A percentile compares a stretch with the other conserved stretches of the same genome.
Evolutionary conservation across 2,888 invertebrate species (phyloP).

Genomic region (Drosophila recens): DNA sequence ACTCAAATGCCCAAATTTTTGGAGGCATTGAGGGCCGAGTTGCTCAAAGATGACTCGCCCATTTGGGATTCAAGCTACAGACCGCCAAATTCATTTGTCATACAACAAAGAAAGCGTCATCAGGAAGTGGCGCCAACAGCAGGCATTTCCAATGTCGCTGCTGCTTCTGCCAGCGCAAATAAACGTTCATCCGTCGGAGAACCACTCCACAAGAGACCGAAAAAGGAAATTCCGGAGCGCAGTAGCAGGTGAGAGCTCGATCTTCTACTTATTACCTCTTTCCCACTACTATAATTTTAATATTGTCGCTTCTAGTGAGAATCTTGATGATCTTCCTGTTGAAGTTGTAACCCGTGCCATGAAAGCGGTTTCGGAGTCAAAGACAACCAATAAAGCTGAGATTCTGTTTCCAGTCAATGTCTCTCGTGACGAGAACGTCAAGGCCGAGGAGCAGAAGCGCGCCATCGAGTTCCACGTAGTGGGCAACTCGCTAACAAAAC

Average conservation of each 20-base stretch:
- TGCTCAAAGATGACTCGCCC: constrained; percentile 93
- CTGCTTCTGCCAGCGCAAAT: constrained; percentile 53
- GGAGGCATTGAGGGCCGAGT: constrained; percentile 94
- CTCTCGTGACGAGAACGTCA: constrained; percentile 95
- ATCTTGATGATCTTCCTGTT: constrained; percentile 90
- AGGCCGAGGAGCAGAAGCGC: constrained; percentile 94
- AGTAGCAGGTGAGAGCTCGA: constrained; percentile 57
- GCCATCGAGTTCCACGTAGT: constrained; percentile 97
- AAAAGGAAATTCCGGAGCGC: constrained; percentile 84
- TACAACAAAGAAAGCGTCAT: constrained; percentile 84
- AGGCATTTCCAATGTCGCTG: constrained; percentile 3
- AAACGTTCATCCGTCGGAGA: constrained; percentile 76
- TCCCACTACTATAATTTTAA: not conserved
- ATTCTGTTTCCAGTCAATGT: constrained; percentile 92
- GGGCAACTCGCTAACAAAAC: constrained; percentile 94
- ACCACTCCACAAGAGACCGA: constrained; percentile 83
- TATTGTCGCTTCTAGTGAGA: constrained; percentile 72
- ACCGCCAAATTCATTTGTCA: constrained; percentile 83
- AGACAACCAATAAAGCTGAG: constrained; percentile 88
- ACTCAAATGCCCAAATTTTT: constrained; percentile 97
- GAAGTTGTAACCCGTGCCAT: constrained; percentile 93
- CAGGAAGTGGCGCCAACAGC: constrained; percentile 71
- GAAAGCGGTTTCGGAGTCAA: constrained; percentile 93
- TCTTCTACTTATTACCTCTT: not conserved
- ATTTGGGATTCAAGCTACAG: constrained; percentile 98